These are phyloP conservation scores for Apostichopus japonicus DNA, from an alignment of 35 echinoderm and acorn worm species.

Conservation along the genomic window DNA sequence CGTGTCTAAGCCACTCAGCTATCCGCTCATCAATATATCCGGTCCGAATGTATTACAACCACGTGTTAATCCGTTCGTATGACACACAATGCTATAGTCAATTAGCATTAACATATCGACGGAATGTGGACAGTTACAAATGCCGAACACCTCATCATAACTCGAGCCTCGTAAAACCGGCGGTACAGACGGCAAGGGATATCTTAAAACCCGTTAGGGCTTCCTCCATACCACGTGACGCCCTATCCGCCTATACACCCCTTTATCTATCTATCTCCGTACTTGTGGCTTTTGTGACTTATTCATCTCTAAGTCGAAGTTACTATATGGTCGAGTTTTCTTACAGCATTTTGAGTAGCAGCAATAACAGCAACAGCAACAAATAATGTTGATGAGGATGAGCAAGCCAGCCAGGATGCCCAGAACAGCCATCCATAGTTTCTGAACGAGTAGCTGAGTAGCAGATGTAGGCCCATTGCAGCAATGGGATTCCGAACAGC, in stretches of 20 bases:
- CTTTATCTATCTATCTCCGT: too few relatives aligned
- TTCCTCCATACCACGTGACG: not conserved
- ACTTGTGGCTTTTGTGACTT: not conserved
- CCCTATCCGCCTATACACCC: not conserved
- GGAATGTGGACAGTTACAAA: too few relatives aligned
- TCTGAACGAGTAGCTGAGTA: not conserved
- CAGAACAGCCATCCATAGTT: conserved; percentile 6
- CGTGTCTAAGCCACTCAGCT: too few relatives aligned
- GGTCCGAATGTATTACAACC: too few relatives aligned
- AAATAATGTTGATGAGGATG: conserved; percentile 10
- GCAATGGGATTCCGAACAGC: conserved; percentile 12
- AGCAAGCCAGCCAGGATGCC: conserved; percentile 3
- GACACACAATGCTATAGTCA: too few relatives aligned
- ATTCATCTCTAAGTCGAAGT: conserved; percentile 8
- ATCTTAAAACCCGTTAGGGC: too few relatives aligned
- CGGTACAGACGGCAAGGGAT: too few relatives aligned
- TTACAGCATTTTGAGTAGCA: conserved; percentile 53
- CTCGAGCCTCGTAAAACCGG: too few relatives aligned
- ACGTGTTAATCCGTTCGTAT: too few relatives aligned
- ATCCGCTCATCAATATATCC: too few relatives aligned
- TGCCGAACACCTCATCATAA: too few relatives aligned
- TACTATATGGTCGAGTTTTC: conserved; percentile 19
- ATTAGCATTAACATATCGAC: too few relatives aligned
- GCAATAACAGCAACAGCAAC: conserved; percentile 43
- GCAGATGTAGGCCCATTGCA: conserved; percentile 4